Base-by-base conservation (phyloP, 1,140 invertebrate genomes). In the Caenorhabditis remanei region DNA sequence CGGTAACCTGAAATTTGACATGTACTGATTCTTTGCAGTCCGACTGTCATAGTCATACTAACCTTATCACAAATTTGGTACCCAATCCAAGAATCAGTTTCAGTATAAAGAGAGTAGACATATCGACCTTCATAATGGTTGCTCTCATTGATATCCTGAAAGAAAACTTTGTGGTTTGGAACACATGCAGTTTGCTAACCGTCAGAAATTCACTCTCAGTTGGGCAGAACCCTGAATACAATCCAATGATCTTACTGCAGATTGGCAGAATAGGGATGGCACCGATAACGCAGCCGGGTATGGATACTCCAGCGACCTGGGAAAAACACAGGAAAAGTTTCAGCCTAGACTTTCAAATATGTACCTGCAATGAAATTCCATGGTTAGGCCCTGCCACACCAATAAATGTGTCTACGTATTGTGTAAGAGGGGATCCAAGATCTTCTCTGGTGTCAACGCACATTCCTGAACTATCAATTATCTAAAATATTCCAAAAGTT, bases 351-450 rank as follows among this genome's bases (percentile, higher is more conserved):
- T 58, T 21, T n/a, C 7, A 67, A 56, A 61, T 19, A 5, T 85
- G 87, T 19, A 90, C 88, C 88, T 91, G 90, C 14, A 92, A 85
- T 8, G 90, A 50, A 58, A 91, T 92, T 11, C 91, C 91, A 65
- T 91, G 91, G 85, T 92, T 92, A 5, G 91, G 91, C 0, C 91
- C 91, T 16, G 91, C 91, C 41, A 92, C 90, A 8, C 91, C 91
- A 50, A 92, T 88, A 83, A 88, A 91, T 0, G 91, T 92, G 82
- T 91, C 91, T 40, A 92, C 88, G 46, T 87, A 91, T 46, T 85
- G 55, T 0, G 90, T 91, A 16, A 91, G 71, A 16, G 89, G 88
- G 4, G 58, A 85, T 5, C 91, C 91, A 16, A 92, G 85, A 82
- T 91, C 88, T 85, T 92, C 91, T 0, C 89, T 90, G 14, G 91